Percentiles rank a stretch among this genome's conserved stretches.
Conservation (phyloP, 64 coral and sea anemone genomes). For the Montipora cactus region DNA sequence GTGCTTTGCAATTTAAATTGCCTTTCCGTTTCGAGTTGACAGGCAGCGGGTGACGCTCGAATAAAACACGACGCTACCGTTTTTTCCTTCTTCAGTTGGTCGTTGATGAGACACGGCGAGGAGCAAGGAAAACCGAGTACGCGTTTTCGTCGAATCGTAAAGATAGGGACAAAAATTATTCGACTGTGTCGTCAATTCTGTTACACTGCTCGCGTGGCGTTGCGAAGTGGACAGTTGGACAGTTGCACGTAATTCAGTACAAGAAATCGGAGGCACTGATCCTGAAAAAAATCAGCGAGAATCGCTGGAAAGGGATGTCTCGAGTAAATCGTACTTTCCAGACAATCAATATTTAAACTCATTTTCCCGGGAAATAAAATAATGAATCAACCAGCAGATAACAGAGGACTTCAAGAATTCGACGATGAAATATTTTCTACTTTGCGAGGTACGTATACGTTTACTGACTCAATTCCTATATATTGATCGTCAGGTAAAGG, state of each 20-base stretch:
- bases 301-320: neutral
- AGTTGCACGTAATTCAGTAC: neutral
- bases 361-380: neutral
- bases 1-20: constrained; percentile 58
- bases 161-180: neutral
- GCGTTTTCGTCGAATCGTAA: constrained; percentile 9
- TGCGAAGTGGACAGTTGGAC: neutral
- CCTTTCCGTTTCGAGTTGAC: constrained; percentile 8
- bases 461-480: neutral
- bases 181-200: neutral
- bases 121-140: neutral
- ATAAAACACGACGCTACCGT: neutral
- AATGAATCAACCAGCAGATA: neutral
- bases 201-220: neutral
- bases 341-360: neutral
- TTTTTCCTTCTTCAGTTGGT: neutral
- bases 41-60: neutral
- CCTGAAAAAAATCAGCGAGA: neutral
- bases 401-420: neutral
- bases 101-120: neutral
- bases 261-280: neutral
- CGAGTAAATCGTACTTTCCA: neutral
- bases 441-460: constrained; percentile 11
- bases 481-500: neutral
- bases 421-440: constrained; percentile 47